Conservation (phyloP, 2,888 invertebrate genomes). For the Conchocele bisecta region DNA sequence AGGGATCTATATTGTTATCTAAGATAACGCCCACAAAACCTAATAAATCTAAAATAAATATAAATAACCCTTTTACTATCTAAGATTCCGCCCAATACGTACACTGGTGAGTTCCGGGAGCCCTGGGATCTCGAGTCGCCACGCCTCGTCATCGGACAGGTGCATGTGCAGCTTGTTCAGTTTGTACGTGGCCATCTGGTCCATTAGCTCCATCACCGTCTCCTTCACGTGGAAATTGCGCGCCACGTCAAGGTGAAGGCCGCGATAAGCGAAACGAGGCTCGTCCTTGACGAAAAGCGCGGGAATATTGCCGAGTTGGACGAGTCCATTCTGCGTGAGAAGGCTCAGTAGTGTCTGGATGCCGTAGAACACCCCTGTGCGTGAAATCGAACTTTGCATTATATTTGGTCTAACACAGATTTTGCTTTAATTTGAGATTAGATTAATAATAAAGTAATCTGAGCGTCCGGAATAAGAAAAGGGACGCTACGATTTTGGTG, state of each 20-base stretch:
- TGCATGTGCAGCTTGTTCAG: slow-evolving; percentile 77
- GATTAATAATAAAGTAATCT: too few species aligned
- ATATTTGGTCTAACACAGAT: too few species aligned
- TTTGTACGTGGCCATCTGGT: slow-evolving; percentile 78
- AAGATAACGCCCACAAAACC: too few species aligned
- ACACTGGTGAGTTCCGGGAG: slow-evolving; percentile 75
- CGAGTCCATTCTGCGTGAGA: slow-evolving; percentile 28
- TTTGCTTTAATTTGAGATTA: too few species aligned
- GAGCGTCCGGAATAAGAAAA: too few species aligned
- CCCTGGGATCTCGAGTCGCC: slow-evolving; percentile 76
- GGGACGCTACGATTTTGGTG: too few species aligned
- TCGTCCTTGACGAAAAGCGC: slow-evolving; percentile 43
- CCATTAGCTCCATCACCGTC: slow-evolving; percentile 64
- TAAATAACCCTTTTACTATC: too few species aligned
- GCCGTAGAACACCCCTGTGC: slow-evolving; percentile 60
- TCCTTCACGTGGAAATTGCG: slow-evolving; percentile 62
- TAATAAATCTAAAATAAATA: too few species aligned
- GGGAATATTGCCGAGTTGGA: slow-evolving; percentile 26
- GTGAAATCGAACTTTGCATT: too few species aligned
- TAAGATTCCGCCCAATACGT: slow-evolving; percentile 13
- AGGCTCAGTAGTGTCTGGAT: slow-evolving; percentile 56
- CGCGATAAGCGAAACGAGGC: slow-evolving; percentile 59
- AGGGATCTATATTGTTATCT: too few species aligned
- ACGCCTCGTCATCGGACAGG: slow-evolving; percentile 78
- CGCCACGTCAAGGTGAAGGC: slow-evolving; percentile 59